phyloP scores from a whole-genome alignment of 2,113 vertebrate genomes.

The Neolamprologus tretocephalus region DNA sequence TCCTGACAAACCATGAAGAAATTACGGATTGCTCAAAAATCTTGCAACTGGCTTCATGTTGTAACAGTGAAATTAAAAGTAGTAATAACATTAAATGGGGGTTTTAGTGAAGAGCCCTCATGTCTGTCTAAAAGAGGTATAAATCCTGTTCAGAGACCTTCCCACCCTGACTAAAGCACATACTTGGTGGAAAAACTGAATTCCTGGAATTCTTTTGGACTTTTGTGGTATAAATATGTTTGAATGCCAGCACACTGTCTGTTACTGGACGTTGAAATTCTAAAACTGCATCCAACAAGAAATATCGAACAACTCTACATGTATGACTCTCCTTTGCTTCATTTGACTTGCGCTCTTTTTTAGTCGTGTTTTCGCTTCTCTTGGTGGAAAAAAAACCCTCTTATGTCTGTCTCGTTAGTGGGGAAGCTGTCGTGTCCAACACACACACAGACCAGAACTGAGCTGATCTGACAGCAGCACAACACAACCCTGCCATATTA shows the following conservation, averaged over 20 bases:
- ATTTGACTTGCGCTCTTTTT: not conserved
- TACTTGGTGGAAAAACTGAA: not conserved
- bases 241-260: conserved; percentile 17
- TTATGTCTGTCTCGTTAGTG: conserved; percentile 12
- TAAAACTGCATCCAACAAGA: not conserved
- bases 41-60: not conserved
- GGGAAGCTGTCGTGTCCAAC: conserved; percentile 45
- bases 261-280: not conserved
- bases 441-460: conserved; percentile 35
- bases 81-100: not conserved
- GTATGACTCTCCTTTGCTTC: not conserved
- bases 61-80: not conserved
- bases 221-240: not conserved
- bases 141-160: not conserved
- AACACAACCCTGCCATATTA: not conserved
- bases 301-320: not conserved
- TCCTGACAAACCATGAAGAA: not conserved
- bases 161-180: not conserved
- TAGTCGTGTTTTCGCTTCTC: not conserved
- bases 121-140: not conserved
- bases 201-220: not conserved
- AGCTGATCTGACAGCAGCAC: conserved; percentile 26
- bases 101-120: not conserved
- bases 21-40: not conserved
- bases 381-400: not conserved